phyloP scores from a whole-genome alignment of 2,113 vertebrate species.

The Tiliqua scincoides region DNA sequence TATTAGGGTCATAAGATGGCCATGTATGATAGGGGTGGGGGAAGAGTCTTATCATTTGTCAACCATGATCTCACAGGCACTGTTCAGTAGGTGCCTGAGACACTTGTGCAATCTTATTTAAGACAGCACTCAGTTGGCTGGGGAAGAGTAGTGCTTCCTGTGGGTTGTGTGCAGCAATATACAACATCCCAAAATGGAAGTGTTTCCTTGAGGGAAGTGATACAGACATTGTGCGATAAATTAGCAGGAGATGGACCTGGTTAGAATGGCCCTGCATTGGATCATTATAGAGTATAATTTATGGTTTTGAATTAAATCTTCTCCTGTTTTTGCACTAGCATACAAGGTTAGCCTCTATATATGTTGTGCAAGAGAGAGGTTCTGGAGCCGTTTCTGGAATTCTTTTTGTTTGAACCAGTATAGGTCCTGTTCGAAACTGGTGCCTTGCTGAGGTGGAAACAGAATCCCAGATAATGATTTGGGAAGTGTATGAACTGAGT shows the following conservation, averaged over 20 bases:
- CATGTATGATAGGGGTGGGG: not conserved
- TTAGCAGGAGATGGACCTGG: not conserved
- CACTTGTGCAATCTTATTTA: not conserved
- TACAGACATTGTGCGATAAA: not conserved
- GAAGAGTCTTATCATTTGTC: not conserved
- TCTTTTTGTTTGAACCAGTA: not conserved
- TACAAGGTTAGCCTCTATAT: not conserved
- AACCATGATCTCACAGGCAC: too few species aligned
- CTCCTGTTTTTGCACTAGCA: not conserved
- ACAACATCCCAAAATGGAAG: not conserved
- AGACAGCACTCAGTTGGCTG: not conserved
- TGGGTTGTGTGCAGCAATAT: not conserved
- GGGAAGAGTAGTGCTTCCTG: not conserved
- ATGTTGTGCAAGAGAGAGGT: not conserved
- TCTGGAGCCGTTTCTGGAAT: not conserved
- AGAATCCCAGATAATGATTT: not conserved
- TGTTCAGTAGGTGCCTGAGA: not conserved
- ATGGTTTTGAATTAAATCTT: not conserved
- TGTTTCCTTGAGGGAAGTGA: not conserved
- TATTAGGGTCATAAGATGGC: not conserved
- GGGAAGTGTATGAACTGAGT: not conserved
- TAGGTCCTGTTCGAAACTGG: not conserved
- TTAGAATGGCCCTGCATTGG: not conserved
- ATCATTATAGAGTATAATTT: not conserved
- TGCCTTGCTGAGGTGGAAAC: not conserved